Percentiles rank a stretch among this genome's conserved stretches.
phyloP scores from a whole-genome alignment of 2,797 vertebrate genomes.

The Eulemur albifrons region DNA sequence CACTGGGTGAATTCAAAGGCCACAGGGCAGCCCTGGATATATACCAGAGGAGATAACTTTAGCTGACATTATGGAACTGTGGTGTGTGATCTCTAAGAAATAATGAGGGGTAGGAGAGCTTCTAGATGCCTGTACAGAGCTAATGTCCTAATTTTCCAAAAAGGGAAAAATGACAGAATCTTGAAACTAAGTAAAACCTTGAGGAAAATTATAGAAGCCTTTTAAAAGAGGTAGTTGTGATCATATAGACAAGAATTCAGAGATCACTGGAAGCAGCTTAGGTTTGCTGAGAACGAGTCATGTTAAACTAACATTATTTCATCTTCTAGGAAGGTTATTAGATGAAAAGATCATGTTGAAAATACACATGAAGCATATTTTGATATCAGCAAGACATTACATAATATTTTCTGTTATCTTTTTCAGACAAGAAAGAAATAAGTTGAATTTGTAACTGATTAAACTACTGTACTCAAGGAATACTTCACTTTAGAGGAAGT shows the following conservation, averaged over 20 bases:
- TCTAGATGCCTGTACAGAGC: background rate
- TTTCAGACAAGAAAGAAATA: background rate
- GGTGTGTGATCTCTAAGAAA: background rate
- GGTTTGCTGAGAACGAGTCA: conserved; percentile 1
- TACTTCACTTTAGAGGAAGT: background rate
- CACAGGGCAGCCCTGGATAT: background rate
- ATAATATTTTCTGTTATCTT: conserved; percentile 16
- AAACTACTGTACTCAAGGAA: background rate
- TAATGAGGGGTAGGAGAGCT: background rate
- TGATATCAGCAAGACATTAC: background rate
- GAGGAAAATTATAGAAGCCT: background rate
- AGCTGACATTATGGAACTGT: background rate
- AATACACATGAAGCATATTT: background rate
- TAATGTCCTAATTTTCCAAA: background rate
- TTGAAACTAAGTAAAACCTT: conserved; percentile 6
- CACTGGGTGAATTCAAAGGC: background rate
- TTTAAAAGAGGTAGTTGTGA: background rate
- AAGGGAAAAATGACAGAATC: background rate
- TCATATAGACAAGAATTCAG: background rate
- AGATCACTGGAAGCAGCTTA: background rate
- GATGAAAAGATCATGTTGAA: background rate
- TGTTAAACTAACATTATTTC: background rate
- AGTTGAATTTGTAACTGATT: background rate
- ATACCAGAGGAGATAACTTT: background rate
- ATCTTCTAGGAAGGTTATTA: background rate